Evolutionary conservation across 2,113 vertebrate genomes (phyloP).

Genomic region (Menura novaehollandiae): DNA sequence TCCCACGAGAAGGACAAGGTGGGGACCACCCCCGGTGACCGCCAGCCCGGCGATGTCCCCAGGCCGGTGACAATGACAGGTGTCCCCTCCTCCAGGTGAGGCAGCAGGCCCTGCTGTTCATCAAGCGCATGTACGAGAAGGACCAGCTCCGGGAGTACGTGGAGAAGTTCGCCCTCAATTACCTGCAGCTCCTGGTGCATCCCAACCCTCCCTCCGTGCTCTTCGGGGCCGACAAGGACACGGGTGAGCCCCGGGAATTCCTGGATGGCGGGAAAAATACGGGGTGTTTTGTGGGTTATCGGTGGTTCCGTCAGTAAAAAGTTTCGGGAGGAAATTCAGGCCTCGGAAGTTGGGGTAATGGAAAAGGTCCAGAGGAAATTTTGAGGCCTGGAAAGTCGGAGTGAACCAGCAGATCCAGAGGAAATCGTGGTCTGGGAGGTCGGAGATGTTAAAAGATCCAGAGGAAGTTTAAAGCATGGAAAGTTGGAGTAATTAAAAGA

Average conservation of each 20-base stretch:
- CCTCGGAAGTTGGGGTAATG: too few relatives aligned
- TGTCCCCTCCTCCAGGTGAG: slow-evolving; percentile 73
- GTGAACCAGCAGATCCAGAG: too few relatives aligned
- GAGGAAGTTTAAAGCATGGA: too few relatives aligned
- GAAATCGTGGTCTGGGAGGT: too few relatives aligned
- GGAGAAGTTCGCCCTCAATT: slow-evolving; percentile 94
- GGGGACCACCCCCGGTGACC: slow-evolving; percentile 48
- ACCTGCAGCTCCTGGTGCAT: slow-evolving; percentile 93
- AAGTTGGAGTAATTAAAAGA: too few relatives aligned
- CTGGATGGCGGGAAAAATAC: too few relatives aligned
- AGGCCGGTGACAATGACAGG: accelerated
- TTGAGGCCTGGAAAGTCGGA: too few relatives aligned
- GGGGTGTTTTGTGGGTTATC: too few relatives aligned
- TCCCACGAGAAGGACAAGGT: slow-evolving; percentile 96
- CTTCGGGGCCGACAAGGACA: slow-evolving; percentile 92
- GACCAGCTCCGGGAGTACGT: slow-evolving; percentile 90
- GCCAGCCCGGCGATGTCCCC: background rate
- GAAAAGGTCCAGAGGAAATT: too few relatives aligned
- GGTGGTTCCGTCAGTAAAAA: too few relatives aligned
- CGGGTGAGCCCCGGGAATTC: slow-evolving; percentile 66
- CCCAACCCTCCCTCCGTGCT: slow-evolving; percentile 91
- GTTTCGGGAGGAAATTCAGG: too few relatives aligned
- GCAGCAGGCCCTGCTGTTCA: slow-evolving; percentile 86
- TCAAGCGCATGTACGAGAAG: slow-evolving; percentile 93
- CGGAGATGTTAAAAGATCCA: too few relatives aligned